Percentiles rank a stretch among this genome's conserved stretches.
phyloP scores from a whole-genome alignment of 2,113 vertebrate genomes.

The Corythaixoides concolor region DNA sequence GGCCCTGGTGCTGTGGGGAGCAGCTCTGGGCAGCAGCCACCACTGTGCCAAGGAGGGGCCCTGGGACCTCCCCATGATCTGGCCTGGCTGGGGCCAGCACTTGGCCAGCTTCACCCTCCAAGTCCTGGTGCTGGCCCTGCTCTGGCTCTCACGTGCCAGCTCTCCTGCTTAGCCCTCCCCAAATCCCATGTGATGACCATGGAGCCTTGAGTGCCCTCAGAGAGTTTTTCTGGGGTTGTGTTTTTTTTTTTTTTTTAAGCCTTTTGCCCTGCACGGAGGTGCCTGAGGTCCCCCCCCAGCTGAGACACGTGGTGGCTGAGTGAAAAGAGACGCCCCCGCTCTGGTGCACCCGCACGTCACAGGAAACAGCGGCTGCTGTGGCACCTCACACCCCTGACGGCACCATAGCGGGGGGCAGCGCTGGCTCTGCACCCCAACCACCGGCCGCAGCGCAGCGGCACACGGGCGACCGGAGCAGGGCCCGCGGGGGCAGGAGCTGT shows the following conservation, averaged over 20 bases:
- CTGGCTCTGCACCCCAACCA: fast-evolving
- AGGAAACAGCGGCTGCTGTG: background rate
- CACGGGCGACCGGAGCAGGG: fast-evolving
- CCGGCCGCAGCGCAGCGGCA: background rate
- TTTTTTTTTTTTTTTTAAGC: background rate
- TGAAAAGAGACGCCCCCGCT: background rate
- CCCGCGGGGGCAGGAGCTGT: background rate
- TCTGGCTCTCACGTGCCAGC: fast-evolving
- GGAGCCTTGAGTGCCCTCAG: too few species aligned
- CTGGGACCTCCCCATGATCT: too few species aligned
- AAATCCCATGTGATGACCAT: fast-evolving
- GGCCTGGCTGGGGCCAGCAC: fast-evolving
- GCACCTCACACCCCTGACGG: fast-evolving
- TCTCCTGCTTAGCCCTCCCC: background rate
- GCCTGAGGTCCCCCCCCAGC: too few species aligned
- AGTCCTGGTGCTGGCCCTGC: too few species aligned
- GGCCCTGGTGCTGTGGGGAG: too few species aligned
- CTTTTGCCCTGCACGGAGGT: fast-evolving
- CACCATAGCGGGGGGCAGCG: background rate
- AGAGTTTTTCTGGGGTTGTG: too few species aligned
- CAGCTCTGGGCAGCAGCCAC: too few species aligned
- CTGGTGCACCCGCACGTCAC: fast-evolving
- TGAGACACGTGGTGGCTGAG: background rate
- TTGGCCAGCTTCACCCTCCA: fast-evolving
- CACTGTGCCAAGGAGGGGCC: too few species aligned